These are phyloP conservation scores for Mesembrinibis cayennensis DNA, from an alignment of 2,113 vertebrate species.

Conservation along the genomic window DNA sequence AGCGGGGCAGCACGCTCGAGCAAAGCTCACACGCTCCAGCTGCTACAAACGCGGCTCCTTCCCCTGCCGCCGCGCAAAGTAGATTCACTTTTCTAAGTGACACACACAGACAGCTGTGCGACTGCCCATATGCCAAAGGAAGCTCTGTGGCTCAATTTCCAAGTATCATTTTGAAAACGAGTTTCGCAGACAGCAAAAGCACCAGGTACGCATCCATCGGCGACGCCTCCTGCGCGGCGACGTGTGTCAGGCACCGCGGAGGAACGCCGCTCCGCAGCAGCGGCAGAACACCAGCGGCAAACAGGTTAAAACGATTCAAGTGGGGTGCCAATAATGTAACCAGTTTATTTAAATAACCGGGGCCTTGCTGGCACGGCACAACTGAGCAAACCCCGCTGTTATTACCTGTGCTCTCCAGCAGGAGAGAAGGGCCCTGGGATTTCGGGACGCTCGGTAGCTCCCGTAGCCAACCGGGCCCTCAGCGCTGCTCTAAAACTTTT, in stretches of 20 bases:
- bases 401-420: background rate
- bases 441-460: background rate
- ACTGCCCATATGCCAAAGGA: background rate
- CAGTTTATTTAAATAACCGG: background rate
- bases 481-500: background rate
- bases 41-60: background rate
- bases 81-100: conserved; percentile 2
- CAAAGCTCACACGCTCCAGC: background rate
- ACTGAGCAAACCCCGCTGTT: background rate
- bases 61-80: background rate
- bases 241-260: background rate
- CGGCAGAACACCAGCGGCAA: background rate
- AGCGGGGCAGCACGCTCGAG: background rate
- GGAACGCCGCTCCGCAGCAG: background rate
- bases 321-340: background rate
- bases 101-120: background rate
- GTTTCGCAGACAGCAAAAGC: background rate
- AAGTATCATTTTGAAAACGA: background rate
- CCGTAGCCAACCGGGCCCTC: background rate
- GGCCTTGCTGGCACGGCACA: background rate
- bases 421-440: background rate
- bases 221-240: background rate
- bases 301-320: background rate
- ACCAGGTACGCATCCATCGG: background rate
- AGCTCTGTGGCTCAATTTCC: background rate